A percentile compares a stretch with the other conserved stretches of the same genome.
phyloP scores from a whole-genome alignment of 92 coral and sea anemone genomes.

The Umimayanthus chanpuru region DNA sequence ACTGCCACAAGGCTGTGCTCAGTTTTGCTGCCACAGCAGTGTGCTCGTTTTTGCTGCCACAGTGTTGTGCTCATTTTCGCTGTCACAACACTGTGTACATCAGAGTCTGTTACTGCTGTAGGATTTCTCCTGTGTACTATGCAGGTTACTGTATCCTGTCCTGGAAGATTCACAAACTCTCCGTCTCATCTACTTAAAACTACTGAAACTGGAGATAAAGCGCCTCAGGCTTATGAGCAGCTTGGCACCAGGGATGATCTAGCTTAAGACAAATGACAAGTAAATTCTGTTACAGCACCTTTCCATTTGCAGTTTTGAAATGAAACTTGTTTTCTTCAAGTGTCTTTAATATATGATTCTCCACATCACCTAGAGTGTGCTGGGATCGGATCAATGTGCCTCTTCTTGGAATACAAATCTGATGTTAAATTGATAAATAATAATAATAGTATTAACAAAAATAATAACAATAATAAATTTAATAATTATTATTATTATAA shows the following conservation, averaged over 20 bases:
- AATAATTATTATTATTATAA: neutral
- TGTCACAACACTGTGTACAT: no score
- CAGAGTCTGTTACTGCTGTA: no score
- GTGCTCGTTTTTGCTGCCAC: no score
- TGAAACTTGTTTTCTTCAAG: conserved; percentile 54
- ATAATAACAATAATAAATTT: neutral
- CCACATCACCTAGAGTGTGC: conserved; percentile 79
- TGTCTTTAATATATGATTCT: conserved; percentile 81
- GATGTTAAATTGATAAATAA: neutral
- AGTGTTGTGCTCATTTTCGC: no score
- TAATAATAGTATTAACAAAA: neutral
- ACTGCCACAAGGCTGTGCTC: no score
- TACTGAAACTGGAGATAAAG: neutral
- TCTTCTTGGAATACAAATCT: conserved; percentile 91
- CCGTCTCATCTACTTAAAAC: neutral
- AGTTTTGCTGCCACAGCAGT: no score
- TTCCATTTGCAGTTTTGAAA: conserved; percentile 77
- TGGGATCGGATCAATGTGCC: conserved; percentile 86
- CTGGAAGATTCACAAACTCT: neutral
- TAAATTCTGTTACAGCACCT: conserved; percentile 49
- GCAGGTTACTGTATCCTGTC: no score
- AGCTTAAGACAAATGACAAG: neutral
- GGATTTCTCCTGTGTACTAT: no score
- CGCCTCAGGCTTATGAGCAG: no score
- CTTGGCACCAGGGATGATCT: neutral